Evolutionary conservation across 2,113 vertebrate genomes (phyloP).

Genomic region (Bettongia penicillata): DNA sequence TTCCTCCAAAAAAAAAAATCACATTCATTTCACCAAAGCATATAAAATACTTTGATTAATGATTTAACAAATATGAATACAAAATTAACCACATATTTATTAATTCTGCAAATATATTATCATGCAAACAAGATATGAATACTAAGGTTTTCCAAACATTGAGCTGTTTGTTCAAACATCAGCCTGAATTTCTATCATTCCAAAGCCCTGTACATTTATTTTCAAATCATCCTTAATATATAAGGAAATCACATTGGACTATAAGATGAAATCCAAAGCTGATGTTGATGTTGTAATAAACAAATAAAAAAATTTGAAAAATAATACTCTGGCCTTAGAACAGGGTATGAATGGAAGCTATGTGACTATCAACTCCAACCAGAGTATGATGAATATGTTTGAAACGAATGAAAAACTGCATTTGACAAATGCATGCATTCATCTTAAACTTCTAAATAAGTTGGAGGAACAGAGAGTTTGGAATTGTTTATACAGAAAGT

Average conservation of each 20-base stretch:
- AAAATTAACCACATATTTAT: constrained; percentile 40
- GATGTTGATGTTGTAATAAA: background rate
- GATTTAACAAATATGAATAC: constrained; percentile 40
- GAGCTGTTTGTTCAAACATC: background rate
- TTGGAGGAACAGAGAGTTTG: too few relatives aligned
- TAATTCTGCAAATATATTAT: constrained; percentile 55
- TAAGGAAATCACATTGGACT: too few relatives aligned
- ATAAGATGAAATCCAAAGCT: too few relatives aligned
- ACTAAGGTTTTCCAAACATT: background rate
- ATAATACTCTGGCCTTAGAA: too few relatives aligned
- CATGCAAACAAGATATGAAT: background rate
- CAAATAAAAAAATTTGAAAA: background rate
- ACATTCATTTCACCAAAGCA: constrained; percentile 35
- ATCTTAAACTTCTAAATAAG: too few relatives aligned
- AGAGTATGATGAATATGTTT: too few relatives aligned
- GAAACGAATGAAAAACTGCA: too few relatives aligned
- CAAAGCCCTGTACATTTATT: background rate
- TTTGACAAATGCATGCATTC: too few relatives aligned
- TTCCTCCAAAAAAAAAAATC: constrained; percentile 29
- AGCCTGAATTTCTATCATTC: background rate
- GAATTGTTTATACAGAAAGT: too few relatives aligned
- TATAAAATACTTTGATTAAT: constrained; percentile 51
- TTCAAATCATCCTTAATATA: background rate
- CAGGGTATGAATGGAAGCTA: too few relatives aligned
- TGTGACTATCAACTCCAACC: too few relatives aligned